Percentiles rank a stretch among this genome's conserved stretches.
Conservation (phyloP, 1,140 invertebrate species). For the Halyomorpha halys region DNA sequence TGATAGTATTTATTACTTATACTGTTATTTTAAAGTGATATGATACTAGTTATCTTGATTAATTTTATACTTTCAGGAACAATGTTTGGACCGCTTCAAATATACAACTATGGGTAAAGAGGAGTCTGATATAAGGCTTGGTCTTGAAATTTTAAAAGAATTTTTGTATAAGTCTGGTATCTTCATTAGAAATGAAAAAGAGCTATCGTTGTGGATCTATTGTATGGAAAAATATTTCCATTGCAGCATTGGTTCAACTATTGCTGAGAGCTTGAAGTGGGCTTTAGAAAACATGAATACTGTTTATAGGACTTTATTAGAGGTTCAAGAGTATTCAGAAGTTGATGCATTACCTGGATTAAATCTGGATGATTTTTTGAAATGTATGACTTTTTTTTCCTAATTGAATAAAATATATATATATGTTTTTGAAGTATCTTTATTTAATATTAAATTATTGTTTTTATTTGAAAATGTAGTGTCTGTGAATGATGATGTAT, state of each 20-base stretch:
- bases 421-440: neutral
- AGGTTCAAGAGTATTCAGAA: conserved; percentile 1
- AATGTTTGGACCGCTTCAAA: neutral
- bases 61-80: neutral
- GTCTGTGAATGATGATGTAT: conserved; percentile 1
- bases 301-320: neutral
- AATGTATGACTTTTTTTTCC: neutral
- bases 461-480: neutral
- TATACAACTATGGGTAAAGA: neutral
- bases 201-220: neutral
- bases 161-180: neutral
- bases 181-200: conserved; percentile 6
- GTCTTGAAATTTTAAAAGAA: neutral
- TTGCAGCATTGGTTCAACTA: neutral
- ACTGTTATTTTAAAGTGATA: too few species aligned
- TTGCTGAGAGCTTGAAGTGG: neutral
- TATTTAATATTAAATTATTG: neutral
- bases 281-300: conserved; percentile 5
- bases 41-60: too few species aligned
- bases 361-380: conserved; percentile 9
- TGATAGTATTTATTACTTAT: too few species aligned
- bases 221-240: neutral
- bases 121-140: neutral
- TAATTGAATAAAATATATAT: neutral
- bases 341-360: neutral